These are phyloP conservation scores for Mystacornis crossleyi DNA, from an alignment of 2,113 vertebrate genomes.

Conservation along the genomic window DNA sequence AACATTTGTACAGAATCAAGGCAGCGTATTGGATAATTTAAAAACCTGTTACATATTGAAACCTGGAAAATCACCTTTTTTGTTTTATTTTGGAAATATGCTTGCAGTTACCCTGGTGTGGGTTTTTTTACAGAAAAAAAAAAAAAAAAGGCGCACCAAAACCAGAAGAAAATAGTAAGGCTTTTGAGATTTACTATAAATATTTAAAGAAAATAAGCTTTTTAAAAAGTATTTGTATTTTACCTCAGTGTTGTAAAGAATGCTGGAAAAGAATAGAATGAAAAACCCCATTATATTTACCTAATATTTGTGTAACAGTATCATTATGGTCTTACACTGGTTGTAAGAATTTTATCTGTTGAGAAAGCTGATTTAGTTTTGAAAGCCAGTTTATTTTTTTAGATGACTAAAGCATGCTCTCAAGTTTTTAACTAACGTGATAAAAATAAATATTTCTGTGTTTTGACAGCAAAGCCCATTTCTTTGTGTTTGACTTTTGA, in stretches of 20 bases:
- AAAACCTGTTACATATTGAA: constrained; percentile 79
- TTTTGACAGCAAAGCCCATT: constrained; percentile 28
- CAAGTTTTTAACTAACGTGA: constrained; percentile 27
- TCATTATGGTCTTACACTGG: neutral
- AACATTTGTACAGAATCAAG: constrained; percentile 85
- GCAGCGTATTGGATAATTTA: constrained; percentile 73
- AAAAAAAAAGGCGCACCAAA: neutral
- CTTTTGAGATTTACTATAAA: neutral
- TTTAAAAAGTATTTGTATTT: neutral
- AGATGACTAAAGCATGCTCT: neutral
- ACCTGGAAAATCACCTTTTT: constrained; percentile 75
- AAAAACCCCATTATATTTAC: neutral
- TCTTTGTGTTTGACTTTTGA: constrained; percentile 26
- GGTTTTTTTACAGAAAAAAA: neutral
- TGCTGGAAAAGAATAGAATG: neutral
- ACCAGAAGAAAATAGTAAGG: neutral
- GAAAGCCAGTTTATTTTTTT: constrained; percentile 52
- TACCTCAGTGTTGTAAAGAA: neutral
- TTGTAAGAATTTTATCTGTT: neutral
- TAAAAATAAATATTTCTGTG: constrained; percentile 51
- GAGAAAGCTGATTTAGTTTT: neutral
- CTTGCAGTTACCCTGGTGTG: constrained; percentile 72
- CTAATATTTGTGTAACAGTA: neutral
- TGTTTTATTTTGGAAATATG: constrained; percentile 76
- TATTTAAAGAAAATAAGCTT: neutral